Evolutionary conservation across 2,888 invertebrate species (phyloP).

Genomic region (Rotaria socialis): DNA sequence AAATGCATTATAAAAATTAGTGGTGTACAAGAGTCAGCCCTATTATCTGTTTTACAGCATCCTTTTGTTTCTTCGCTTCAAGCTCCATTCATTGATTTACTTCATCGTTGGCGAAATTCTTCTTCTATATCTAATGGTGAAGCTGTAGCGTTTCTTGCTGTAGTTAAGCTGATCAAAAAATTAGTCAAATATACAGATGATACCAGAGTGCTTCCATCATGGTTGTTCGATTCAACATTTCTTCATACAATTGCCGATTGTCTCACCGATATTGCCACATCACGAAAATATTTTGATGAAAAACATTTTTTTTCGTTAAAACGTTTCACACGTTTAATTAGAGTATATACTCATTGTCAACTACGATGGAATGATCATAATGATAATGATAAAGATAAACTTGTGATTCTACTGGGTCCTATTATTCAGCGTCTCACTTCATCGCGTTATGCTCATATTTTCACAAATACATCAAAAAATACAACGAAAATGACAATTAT

Average conservation of each 20-base stretch:
- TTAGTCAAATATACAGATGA: neutral
- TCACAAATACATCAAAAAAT: too few species aligned
- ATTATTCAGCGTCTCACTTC: too few species aligned
- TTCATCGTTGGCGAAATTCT: neutral
- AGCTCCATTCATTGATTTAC: neutral
- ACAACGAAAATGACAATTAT: too few species aligned
- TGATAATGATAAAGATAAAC: too few species aligned
- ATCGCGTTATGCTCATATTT: too few species aligned
- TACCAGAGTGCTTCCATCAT: neutral
- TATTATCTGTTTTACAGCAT: neutral
- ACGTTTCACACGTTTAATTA: neutral
- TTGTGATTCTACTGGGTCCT: too few species aligned
- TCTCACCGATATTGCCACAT: neutral
- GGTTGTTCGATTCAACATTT: neutral
- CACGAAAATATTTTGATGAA: neutral
- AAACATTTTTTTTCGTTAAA: neutral
- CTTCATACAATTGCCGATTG: neutral
- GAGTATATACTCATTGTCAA: too few species aligned
- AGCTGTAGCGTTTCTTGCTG: neutral
- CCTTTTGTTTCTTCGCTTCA: neutral
- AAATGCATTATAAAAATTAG: neutral
- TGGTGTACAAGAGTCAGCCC: neutral
- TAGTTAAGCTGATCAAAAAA: neutral
- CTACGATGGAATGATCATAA: too few species aligned
- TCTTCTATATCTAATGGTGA: neutral